Conservation (phyloP, 2,113 vertebrate genomes). For the Cathartes aura region DNA sequence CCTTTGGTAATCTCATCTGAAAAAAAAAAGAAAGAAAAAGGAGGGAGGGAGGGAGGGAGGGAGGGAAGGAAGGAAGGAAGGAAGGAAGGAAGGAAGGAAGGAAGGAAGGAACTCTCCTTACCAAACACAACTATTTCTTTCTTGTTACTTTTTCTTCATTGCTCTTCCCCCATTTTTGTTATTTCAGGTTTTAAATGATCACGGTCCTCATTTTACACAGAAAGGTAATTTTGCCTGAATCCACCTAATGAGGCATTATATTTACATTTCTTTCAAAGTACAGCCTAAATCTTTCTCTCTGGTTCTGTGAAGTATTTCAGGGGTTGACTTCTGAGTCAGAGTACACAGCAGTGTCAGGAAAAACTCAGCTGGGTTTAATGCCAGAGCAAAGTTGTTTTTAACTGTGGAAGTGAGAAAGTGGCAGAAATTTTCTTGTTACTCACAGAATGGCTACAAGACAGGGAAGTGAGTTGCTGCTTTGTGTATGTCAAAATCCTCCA, state of each 20-base stretch:
- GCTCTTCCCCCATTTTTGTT: background rate
- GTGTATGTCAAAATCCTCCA: background rate
- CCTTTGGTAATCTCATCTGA: background rate
- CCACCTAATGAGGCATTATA: background rate
- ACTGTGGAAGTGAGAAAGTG: background rate
- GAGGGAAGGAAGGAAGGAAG: rapidly evolving
- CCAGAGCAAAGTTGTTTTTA: background rate
- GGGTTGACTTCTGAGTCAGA: background rate
- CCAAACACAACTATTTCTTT: background rate
- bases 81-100: too few relatives aligned
- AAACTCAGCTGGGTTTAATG: background rate
- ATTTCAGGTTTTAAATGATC: background rate
- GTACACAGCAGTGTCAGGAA: background rate
- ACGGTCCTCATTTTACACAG: background rate
- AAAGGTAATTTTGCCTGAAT: background rate
- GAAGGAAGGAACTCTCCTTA: background rate
- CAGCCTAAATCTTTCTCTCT: background rate
- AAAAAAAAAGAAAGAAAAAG: rapidly evolving
- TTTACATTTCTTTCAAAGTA: background rate
- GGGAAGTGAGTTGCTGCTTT: background rate
- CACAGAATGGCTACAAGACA: background rate
- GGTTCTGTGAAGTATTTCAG: background rate
- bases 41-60: too few relatives aligned
- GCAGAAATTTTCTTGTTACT: background rate
- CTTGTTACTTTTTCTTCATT: background rate